Evolutionary conservation across 2,797 vertebrate genomes (phyloP), one percentile per base, ranked within the genome.

Genomic region (Ficedula albicollis): DNA sequence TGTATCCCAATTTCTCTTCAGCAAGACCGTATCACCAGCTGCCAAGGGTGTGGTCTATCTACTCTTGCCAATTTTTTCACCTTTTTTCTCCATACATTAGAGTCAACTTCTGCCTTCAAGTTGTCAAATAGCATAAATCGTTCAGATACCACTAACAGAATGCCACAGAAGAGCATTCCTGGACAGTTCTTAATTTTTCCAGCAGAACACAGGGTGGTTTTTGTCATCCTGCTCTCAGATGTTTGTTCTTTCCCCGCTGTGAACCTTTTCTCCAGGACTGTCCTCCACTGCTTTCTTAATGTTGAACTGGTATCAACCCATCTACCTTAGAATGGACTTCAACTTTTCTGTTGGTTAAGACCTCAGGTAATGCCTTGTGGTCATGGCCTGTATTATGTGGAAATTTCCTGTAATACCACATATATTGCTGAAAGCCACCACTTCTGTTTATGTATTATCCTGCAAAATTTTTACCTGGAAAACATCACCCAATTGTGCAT

Each of bases 1-100:
- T 95, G 96, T 95, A 90, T 88, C 97, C 95, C 46, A 32, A 38
- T 93, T 97, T 94, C 96, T 94, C 77, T 97, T 84, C 62, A 92
- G 83, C 15, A 29, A 93, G 84, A 76, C 7, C 6, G 39, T 84
- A 81, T 91, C 94, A 87, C 76, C 83, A 86, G 41, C 79, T 97
- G 96, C 96, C 85, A 96, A 48, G 52, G 46, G 41, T 87, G 73
- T 95, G 97, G 94, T 92, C 92, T 96, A 39, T 93, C 89, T 96
- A 44, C 87, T 95, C 27, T 85, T 82, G 72, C 76, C 72, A 38
- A 78, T 82, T 93, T 49, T 77, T 83, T 39, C n/a, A 30, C 21
- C 9, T 79, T 96, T 96, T 96, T 97, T 95, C 87, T 93, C 74
- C 90, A 52, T 82, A 59, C 32, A 4, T 97, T 93, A 90, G 86